These are phyloP conservation scores for Leucoraja erinaceus DNA, from an alignment of 2,113 vertebrate species.

Conservation along the genomic window DNA sequence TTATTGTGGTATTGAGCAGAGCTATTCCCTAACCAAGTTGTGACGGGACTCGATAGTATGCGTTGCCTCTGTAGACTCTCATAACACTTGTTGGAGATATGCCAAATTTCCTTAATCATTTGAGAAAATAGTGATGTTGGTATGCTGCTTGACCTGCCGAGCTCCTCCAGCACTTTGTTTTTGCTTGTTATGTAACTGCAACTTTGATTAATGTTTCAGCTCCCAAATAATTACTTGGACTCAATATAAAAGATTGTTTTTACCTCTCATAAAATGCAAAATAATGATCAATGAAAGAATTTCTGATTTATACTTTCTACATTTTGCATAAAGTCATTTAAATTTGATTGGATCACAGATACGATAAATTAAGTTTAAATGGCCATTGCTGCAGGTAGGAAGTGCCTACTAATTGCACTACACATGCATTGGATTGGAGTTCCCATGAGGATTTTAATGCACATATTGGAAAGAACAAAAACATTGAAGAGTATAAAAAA, in stretches of 20 bases:
- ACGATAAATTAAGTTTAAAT: background rate
- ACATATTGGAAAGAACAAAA: background rate
- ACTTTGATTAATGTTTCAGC: background rate
- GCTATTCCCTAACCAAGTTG: too few species aligned
- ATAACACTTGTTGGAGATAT: too few species aligned
- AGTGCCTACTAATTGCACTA: background rate
- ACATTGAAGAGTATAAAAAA: background rate
- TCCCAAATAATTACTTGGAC: background rate
- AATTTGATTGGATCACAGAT: background rate
- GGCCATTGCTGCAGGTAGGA: background rate
- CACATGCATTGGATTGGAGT: background rate
- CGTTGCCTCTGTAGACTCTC: too few species aligned
- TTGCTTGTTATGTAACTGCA: too few species aligned
- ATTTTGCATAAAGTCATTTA: background rate
- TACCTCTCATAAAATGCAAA: background rate
- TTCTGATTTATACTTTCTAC: background rate
- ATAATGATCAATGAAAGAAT: background rate
- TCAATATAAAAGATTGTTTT: background rate
- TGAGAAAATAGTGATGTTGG: too few species aligned
- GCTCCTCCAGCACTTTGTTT: too few species aligned
- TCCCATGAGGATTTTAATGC: background rate
- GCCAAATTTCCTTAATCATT: too few species aligned
- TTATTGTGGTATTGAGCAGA: too few species aligned
- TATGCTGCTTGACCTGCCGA: too few species aligned
- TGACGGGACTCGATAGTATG: too few species aligned